Base-by-base conservation (phyloP, 2,888 invertebrate genomes). In the Ceramica pisi region DNA sequence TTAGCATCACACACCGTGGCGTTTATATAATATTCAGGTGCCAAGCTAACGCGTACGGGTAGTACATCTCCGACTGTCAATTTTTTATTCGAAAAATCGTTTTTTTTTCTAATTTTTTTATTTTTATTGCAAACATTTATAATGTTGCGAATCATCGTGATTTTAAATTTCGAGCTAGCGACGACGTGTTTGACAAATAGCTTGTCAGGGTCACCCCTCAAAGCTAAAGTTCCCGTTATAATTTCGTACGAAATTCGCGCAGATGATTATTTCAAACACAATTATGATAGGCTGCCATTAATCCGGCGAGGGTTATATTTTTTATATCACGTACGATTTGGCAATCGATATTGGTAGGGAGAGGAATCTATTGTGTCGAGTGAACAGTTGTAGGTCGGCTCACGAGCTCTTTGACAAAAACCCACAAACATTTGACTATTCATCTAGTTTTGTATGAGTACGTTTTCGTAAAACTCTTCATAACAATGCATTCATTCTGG, bases 231-330 rank as follows among this genome's bases (percentile, higher is more conserved):
- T 75, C 76, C 70, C 56, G 78, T 56, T 74, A 73, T 71, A 83
- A 81, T 85, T 84, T 81, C 75, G 69, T 74, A 81, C 81, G 85
- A 86, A 87, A 88, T 88, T 87, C 76, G 88, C 83, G 80, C 89
- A 88, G 88, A 90, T 90, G 92, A 93, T 92, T 90, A 92, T 92
- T 92, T 90, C 87, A 88, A 91, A 88, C 86, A 87, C 86, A 90
- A 89, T 87, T 90, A 89, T 90, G 91, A 90, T 93, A 92, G 88
- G 83, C 89, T 83, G 91, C 87, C 84, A 89, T 90, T 89, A 90
- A 89, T 88, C 87, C 85, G 73, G 71, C 59, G 81, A 88, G 89
- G 89, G 90, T 87, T 89, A 84, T 82, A 84, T 90, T 90, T 93
- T 91, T 92, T 89, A 85, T 86, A 79, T 82, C 64, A 75, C 76